These are phyloP conservation scores for Oasisia sp. DNA, from an alignment of 2,888 invertebrate species.

Conservation along the genomic window DNA sequence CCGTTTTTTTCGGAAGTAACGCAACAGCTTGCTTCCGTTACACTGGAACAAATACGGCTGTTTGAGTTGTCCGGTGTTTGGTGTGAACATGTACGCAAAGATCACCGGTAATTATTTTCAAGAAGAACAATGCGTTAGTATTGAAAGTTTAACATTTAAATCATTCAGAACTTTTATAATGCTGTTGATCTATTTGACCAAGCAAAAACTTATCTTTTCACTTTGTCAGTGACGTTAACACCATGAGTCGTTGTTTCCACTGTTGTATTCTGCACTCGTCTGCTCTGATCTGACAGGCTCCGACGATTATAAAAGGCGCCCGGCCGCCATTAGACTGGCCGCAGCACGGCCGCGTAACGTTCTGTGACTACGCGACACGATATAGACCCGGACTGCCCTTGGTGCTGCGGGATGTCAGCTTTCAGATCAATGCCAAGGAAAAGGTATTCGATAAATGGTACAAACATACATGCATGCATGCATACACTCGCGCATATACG, in stretches of 20 bases:
- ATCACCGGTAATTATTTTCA: neutral
- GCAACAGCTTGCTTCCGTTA: neutral
- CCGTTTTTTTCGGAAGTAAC: neutral
- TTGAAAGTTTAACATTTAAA: neutral
- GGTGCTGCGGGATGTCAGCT: conserved; percentile 29
- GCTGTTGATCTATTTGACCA: no score
- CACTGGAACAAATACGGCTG: neutral
- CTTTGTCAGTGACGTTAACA: neutral
- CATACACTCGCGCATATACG: no score
- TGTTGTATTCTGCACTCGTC: neutral
- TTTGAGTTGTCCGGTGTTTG: neutral
- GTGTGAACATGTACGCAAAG: neutral
- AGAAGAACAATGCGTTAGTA: neutral
- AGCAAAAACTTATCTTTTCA: no score
- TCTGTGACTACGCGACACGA: conserved; percentile 54
- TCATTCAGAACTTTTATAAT: neutral
- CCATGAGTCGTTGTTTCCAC: neutral
- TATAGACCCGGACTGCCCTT: conserved; percentile 61
- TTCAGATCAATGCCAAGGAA: conserved; percentile 54
- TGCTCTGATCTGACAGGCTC: conserved; percentile 30
- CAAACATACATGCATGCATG: no score
- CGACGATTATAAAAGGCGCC: neutral
- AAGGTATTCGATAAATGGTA: conserved; percentile 46
- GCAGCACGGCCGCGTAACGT: conserved; percentile 51
- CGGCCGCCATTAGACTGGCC: conserved; percentile 51